Percentiles rank a stretch among this genome's conserved stretches.
phyloP scores from a whole-genome alignment of 1,140 invertebrate genomes.

The Leptestheria dahalacensis region DNA sequence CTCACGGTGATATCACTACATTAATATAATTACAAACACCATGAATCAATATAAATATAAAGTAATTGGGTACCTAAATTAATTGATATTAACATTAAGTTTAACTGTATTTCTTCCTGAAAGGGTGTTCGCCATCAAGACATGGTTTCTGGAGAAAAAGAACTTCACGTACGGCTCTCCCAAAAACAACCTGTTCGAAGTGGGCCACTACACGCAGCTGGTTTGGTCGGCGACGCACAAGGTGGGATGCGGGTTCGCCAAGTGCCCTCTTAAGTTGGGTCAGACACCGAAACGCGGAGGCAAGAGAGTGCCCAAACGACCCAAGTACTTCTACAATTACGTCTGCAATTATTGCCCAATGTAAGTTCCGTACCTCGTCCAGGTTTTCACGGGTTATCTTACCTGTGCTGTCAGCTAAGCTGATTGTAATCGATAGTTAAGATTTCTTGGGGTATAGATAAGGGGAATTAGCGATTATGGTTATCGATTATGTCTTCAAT shows the following conservation, averaged over 20 bases:
- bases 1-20: no score
- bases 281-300: conserved; percentile 25
- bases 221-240: conserved; percentile 63
- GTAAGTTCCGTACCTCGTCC: conserved; percentile 36
- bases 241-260: conserved; percentile 57
- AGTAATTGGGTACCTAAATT: no score
- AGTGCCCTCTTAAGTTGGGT: conserved; percentile 37
- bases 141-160: conserved; percentile 58
- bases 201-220: conserved; percentile 71
- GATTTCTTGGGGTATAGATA: not conserved
- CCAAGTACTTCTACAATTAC: conserved; percentile 53
- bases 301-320: conserved; percentile 19
- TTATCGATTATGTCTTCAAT: no score
- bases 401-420: no score
- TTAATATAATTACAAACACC: no score
- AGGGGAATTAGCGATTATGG: no score
- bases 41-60: no score
- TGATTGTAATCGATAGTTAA: no score
- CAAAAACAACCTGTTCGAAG: conserved; percentile 40
- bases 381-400: not conserved
- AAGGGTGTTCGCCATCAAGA: conserved; percentile 65
- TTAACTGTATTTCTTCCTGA: no score
- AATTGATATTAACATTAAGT: no score
- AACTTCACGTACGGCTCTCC: conserved; percentile 53
- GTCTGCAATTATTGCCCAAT: conserved; percentile 76